Evolutionary conservation across 2,797 vertebrate species (phyloP).

Genomic region (Enteromius treurensis): DNA sequence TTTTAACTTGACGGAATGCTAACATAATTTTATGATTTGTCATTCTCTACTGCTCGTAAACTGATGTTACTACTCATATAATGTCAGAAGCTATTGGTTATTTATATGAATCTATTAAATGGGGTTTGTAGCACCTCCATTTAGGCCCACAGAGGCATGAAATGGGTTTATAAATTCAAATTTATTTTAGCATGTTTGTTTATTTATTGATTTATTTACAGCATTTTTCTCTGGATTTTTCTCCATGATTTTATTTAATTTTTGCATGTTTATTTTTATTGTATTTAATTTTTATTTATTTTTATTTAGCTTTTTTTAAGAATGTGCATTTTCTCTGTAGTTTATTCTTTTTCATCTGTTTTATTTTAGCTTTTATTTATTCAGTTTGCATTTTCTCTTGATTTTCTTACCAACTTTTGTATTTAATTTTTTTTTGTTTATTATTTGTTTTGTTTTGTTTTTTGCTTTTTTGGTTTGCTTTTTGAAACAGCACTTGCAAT

Average conservation of each 20-base stretch:
- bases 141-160: neutral
- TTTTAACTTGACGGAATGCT: slow-evolving; percentile 9
- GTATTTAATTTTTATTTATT: neutral
- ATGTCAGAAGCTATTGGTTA: slow-evolving; percentile 13
- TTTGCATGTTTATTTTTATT: neutral
- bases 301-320: neutral
- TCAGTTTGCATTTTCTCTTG: neutral
- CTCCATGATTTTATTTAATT: neutral
- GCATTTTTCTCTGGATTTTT: neutral
- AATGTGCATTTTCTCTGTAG: neutral
- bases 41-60: slow-evolving; percentile 23
- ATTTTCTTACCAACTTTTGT: neutral
- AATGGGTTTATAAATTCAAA: neutral
- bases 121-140: neutral
- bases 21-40: slow-evolving; percentile 33
- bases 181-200: neutral
- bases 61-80: neutral
- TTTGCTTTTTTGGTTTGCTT: neutral
- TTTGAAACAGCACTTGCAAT: no score
- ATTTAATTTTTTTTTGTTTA: neutral
- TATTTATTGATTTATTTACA: no score
- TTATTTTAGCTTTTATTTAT: neutral
- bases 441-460: neutral
- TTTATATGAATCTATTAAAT: slow-evolving; percentile 18
- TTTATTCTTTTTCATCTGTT: neutral